Evolutionary conservation across 2,797 vertebrate genomes (phyloP).

Genomic region (Danio tinwini): DNA sequence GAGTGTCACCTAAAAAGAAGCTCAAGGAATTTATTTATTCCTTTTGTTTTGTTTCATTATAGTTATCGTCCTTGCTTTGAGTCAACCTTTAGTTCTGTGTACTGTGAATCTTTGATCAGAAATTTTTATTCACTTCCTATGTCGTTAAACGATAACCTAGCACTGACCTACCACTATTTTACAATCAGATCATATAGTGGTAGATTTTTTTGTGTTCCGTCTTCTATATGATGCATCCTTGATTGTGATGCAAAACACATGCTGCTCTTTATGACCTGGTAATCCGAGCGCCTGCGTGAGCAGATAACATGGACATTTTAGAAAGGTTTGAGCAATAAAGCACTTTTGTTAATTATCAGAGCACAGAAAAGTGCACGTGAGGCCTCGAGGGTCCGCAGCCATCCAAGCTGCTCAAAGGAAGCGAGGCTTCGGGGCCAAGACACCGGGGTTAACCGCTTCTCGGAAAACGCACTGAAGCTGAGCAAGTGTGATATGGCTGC

Average conservation of each 20-base stretch:
- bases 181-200: not conserved
- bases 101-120: not conserved
- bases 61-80: too few species aligned
- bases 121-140: not conserved
- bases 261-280: not conserved
- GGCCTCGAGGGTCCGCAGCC: slow-evolving; percentile 25
- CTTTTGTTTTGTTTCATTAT: too few species aligned
- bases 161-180: not conserved
- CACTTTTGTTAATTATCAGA: not conserved
- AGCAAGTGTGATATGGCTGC: slow-evolving; percentile 33
- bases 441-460: slow-evolving; percentile 43
- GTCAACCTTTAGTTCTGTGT: not conserved
- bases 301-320: not conserved
- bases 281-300: not conserved
- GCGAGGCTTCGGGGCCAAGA: slow-evolving; percentile 22
- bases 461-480: slow-evolving; percentile 29
- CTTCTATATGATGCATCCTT: not conserved
- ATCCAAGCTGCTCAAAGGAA: slow-evolving; percentile 45
- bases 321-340: slow-evolving; percentile 6
- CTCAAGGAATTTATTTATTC: too few species aligned
- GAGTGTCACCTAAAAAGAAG: too few species aligned
- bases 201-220: not conserved
- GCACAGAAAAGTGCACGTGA: slow-evolving; percentile 33
- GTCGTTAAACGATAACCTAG: not conserved
- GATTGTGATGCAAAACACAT: not conserved